Percentiles rank a stretch among this genome's conserved stretches.
These are phyloP conservation scores for Beaufortia kweichowensis DNA, from an alignment of 2,113 vertebrate genomes.

Conservation along the genomic window DNA sequence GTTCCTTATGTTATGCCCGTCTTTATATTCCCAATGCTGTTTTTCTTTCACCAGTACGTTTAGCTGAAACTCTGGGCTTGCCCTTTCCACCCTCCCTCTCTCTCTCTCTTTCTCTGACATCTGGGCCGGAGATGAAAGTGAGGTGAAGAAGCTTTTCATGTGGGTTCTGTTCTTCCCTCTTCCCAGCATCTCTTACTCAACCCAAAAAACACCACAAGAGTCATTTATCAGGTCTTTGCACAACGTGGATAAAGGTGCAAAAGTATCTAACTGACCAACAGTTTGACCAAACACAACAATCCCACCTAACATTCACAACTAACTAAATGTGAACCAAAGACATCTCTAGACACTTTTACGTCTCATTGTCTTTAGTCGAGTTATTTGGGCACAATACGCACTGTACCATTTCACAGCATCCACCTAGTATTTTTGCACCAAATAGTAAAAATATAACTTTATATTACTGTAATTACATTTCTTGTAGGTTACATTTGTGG, in stretches of 20 bases:
- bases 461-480: too few relatives aligned
- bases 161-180: conserved; percentile 54
- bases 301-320: conserved; percentile 19
- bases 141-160: conserved; percentile 73
- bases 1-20: background rate
- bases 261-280: conserved; percentile 37
- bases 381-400: too few relatives aligned
- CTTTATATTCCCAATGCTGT: background rate
- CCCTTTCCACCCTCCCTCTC: conserved; percentile 28
- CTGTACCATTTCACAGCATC: too few relatives aligned
- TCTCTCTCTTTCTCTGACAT: conserved; percentile 43
- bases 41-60: conserved; percentile 40
- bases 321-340: conserved; percentile 23
- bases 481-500: too few relatives aligned
- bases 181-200: conserved; percentile 45
- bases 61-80: conserved; percentile 45
- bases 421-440: too few relatives aligned
- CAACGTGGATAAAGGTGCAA: conserved; percentile 45
- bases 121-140: conserved; percentile 69
- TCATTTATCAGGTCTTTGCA: conserved; percentile 52
- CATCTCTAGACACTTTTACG: too few relatives aligned
- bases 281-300: conserved; percentile 31
- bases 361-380: too few relatives aligned
- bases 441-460: too few relatives aligned
- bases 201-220: conserved; percentile 48